These are phyloP conservation scores for Callyntrura sp. DNA, from an alignment of 2,888 invertebrate genomes.

Conservation along the genomic window DNA sequence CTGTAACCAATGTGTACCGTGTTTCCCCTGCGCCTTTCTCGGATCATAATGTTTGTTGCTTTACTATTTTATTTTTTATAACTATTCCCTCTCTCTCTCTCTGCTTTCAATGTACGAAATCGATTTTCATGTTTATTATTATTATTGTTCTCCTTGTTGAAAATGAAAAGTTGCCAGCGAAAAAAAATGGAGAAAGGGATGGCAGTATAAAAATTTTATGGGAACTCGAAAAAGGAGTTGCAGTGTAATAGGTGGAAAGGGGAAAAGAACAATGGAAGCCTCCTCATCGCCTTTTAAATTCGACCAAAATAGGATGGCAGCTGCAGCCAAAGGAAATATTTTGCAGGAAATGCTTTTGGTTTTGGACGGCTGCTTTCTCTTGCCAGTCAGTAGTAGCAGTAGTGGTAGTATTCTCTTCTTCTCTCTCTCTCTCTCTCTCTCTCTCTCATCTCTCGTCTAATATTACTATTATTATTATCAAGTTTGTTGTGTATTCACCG, in stretches of 20 bases:
- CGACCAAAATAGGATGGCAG: not conserved
- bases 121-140: conserved; percentile 54
- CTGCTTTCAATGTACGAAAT: conserved; percentile 1
- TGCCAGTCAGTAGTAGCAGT: not conserved
- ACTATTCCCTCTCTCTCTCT: not conserved
- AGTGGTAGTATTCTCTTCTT: too few species aligned
- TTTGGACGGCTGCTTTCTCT: conserved; percentile 30
- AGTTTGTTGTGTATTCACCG: not conserved
- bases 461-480: conserved; percentile 9
- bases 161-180: conserved; percentile 30
- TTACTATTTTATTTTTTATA: conserved; percentile 9
- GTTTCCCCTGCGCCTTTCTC: not conserved
- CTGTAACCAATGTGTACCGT: not conserved
- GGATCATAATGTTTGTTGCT: conserved; percentile 4
- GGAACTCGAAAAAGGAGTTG: not conserved
- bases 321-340: conserved; percentile 16
- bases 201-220: not conserved
- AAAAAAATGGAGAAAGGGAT: conserved; percentile 16
- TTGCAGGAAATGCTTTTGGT: conserved; percentile 36
- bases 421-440: not conserved
- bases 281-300: not conserved
- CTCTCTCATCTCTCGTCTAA: not conserved
- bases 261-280: not conserved
- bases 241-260: not conserved
- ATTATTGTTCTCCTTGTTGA: conserved; percentile 2